phyloP scores from a whole-genome alignment of 1,140 invertebrate genomes.

The Diplogasteroides magnus region DNA sequence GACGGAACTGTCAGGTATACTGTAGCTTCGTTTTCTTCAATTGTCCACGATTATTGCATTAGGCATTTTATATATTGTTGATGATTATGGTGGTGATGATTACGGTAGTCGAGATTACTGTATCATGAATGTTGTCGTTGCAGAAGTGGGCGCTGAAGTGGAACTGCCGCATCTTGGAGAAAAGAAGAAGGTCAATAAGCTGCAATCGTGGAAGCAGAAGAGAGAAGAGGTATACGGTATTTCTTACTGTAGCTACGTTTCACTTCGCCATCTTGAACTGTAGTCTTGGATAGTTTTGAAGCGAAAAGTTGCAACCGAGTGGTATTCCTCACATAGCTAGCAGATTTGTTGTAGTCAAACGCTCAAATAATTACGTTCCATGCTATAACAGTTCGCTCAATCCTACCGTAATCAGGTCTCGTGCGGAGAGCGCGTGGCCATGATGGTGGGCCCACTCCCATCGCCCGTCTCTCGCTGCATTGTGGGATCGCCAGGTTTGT shows the following conservation, averaged over 20 bases:
- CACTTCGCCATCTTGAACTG: neutral
- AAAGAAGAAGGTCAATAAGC: slow-evolving; percentile 22
- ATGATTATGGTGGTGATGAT: too few species aligned
- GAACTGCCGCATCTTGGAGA: slow-evolving; percentile 22
- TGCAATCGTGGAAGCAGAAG: slow-evolving; percentile 31
- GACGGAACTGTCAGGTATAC: slow-evolving; percentile 39
- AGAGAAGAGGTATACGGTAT: slow-evolving; percentile 16
- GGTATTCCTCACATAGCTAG: neutral
- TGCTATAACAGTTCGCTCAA: too few species aligned
- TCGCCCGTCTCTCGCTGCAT: neutral
- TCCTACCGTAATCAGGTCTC: too few species aligned
- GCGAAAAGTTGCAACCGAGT: neutral
- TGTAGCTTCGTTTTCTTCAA: neutral
- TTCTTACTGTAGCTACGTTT: neutral
- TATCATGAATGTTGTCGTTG: too few species aligned
- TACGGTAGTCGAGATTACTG: too few species aligned
- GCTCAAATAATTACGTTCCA: too few species aligned
- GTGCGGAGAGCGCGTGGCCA: too few species aligned
- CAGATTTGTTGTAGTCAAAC: too few species aligned
- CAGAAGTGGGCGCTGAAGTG: slow-evolving; percentile 25
- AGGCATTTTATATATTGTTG: too few species aligned
- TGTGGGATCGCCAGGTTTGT: neutral
- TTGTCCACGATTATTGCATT: too few species aligned
- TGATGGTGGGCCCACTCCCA: neutral
- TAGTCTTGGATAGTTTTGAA: neutral